A percentile compares a stretch with the other conserved stretches of the same genome.
Evolutionary conservation across 2,113 vertebrate genomes (phyloP).

Genomic region (Glaucidium brasilianum): DNA sequence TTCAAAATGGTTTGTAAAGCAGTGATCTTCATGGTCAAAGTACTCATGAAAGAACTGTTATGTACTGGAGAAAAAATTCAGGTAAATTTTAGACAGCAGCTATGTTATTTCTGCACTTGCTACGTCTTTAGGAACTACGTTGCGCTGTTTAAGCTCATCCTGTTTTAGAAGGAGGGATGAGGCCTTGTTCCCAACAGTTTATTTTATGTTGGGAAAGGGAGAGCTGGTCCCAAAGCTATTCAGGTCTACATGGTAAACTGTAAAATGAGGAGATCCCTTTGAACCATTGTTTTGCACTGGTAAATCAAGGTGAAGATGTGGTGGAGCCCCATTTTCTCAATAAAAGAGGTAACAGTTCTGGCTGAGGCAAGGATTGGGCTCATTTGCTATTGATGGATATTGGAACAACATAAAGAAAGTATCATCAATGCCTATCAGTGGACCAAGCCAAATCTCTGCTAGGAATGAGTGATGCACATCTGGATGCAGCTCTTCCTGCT

Average conservation of each 20-base stretch:
- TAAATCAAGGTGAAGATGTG: not conserved
- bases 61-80: not conserved
- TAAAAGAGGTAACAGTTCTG: not conserved
- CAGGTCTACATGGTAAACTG: not conserved
- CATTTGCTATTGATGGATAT: not conserved
- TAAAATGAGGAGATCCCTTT: not conserved
- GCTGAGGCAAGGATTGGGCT: not conserved
- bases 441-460: not conserved
- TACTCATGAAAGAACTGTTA: not conserved
- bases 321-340: not conserved
- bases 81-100: not conserved
- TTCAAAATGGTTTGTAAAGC: not conserved
- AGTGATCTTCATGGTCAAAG: not conserved
- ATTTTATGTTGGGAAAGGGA: not conserved
- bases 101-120: not conserved
- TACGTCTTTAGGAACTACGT: accelerated
- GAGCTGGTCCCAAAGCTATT: not conserved
- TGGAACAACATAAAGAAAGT: not conserved
- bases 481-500: not conserved
- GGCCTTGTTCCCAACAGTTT: not conserved
- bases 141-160: not conserved
- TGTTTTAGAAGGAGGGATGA: not conserved
- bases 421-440: not conserved
- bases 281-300: not conserved
- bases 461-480: not conserved